Base-by-base conservation (phyloP, 2,888 invertebrate species). In the Microctonus brassicae region DNA sequence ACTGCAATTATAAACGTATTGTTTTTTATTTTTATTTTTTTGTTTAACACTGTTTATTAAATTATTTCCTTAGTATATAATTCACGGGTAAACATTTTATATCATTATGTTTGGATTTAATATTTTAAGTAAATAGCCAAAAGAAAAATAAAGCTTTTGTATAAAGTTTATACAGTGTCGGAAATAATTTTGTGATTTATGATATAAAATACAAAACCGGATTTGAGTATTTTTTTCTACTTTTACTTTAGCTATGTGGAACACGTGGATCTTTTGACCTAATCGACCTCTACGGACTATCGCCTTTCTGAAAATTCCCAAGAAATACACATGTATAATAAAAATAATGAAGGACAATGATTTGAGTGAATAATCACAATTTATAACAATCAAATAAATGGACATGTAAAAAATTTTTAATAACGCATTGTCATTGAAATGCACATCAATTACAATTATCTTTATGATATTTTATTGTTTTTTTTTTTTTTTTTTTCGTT, bases 361-460 rank as follows among this genome's bases (percentile, higher is more conserved):
- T 7, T 3, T 47, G 5, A 47, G 17, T 17, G 7, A 1, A 17
- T 47, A 47, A 20, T 17, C 1, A 7, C 4, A 7, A n/a, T 20
- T 17, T 7, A 47, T 4, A 20, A 47, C n/a, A n/a, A n/a, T n/a
- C 4, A 47, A 47, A 47, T 47, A 5, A 20, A 47, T 47, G 6
- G 17, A 17, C 7, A n/a, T 47, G 17, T 5, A 47, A 47, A 47
- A 47, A 47, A 5, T 47, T 20, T 47, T 47, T 5, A 47, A 47
- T 47, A 47, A 47, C 47, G 5, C 20, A 55, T 61, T 20, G 39
- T 29, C 34, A 66, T 34, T 47, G 60, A 47, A 47, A 53, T 47
- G 65, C 47, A 10, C 24, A 68, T 55, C 52, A 47, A 42, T 36
- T 66, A 52, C 69, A 71, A 47, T 47, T 17, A n/a, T n/a, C n/a